Percentiles rank a stretch among this genome's conserved stretches.
phyloP scores from a whole-genome alignment of 2,888 invertebrate genomes.

The Stratiomys singularior region DNA sequence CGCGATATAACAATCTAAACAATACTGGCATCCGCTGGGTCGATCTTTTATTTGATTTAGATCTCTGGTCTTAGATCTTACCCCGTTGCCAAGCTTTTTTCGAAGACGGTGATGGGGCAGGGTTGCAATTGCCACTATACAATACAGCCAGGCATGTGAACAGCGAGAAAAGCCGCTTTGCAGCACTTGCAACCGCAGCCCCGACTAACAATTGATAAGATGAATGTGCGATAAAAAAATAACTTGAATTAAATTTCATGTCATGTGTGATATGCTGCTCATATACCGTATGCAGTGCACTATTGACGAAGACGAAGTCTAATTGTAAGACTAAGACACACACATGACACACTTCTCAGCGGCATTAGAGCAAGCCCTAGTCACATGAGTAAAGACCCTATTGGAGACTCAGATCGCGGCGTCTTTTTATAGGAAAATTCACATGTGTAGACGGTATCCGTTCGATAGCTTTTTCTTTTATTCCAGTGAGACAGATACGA shows the following conservation, averaged over 20 bases:
- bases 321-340: background rate
- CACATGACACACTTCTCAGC: constrained; percentile 37
- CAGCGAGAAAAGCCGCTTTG: too few relatives aligned
- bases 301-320: too few relatives aligned
- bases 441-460: background rate
- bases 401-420: background rate
- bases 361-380: constrained; percentile 17
- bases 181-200: too few relatives aligned
- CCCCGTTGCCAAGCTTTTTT: background rate
- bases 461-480: too few relatives aligned
- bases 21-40: background rate
- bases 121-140: too few relatives aligned
- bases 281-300: too few relatives aligned
- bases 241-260: constrained; percentile 3
- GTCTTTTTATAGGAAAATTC: constrained; percentile 10
- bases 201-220: constrained; percentile 1
- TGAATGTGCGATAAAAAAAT: constrained; percentile 6
- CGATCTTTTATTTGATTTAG: background rate
- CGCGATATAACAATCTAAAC: background rate
- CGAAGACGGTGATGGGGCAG: background rate
- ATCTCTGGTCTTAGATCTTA: background rate
- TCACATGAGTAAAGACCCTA: constrained; percentile 27
- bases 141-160: too few relatives aligned
- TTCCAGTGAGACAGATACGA: too few relatives aligned
- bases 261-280: background rate